A percentile compares a stretch with the other conserved stretches of the same genome.
Evolutionary conservation across 2,797 vertebrate genomes (phyloP).

Genomic region (Lepilemur ruficaudatus): DNA sequence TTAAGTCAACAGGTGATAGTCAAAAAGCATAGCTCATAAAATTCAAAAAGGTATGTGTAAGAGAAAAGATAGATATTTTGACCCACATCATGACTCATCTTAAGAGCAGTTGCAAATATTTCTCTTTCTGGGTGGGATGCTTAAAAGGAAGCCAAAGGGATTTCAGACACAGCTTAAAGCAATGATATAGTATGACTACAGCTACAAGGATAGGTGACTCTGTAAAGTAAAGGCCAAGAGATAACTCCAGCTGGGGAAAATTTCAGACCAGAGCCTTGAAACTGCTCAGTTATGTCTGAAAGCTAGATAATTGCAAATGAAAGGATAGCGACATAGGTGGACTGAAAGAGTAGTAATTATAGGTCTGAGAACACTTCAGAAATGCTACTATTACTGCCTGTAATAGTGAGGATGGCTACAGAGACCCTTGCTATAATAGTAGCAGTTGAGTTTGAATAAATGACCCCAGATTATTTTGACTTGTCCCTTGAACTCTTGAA

Average conservation of each 20-base stretch:
- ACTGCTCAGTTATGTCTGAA: background rate
- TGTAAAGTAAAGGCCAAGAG: background rate
- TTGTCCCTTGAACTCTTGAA: constrained; percentile 9
- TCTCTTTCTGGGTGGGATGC: background rate
- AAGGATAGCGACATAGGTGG: background rate
- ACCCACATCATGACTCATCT: background rate
- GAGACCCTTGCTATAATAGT: background rate
- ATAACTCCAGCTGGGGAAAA: background rate
- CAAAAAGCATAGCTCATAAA: constrained; percentile 17
- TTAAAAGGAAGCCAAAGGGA: constrained; percentile 36
- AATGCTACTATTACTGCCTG: background rate
- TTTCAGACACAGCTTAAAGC: constrained; percentile 9
- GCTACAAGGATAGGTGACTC: background rate
- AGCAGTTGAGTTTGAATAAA: background rate
- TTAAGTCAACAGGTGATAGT: background rate
- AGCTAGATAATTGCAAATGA: background rate
- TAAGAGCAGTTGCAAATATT: constrained; percentile 11
- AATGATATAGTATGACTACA: background rate
- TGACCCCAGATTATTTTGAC: constrained; percentile 13
- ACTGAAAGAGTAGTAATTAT: background rate
- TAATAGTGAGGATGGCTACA: background rate
- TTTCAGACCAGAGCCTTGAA: constrained; percentile 38
- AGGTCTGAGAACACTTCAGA: background rate
- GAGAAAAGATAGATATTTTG: background rate
- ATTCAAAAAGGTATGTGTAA: background rate